Base-by-base conservation (phyloP, 2,888 invertebrate species). In the Thysanoteuthis rhombus region DNA sequence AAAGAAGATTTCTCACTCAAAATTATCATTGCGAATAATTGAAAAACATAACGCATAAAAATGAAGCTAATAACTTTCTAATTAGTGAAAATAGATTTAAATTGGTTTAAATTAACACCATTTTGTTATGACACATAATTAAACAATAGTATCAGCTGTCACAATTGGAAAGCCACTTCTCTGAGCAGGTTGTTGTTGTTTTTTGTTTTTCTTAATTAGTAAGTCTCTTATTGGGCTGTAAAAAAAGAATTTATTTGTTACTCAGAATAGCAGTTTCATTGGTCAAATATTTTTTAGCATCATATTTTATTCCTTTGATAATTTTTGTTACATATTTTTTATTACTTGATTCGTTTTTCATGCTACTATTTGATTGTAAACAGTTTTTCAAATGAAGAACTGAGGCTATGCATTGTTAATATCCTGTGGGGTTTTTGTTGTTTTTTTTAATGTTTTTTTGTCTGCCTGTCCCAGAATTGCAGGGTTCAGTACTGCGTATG, bases 31-130 rank as follows among this genome's bases (percentile, higher is more conserved):
- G n/a, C 75, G 12, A 75, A 75, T 75, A 75, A 75, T n/a, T 75
- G n/a, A 36, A 75, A 75, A 75, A 75, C 16, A n/a, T 3, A 75
- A 75, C 36, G n/a, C 75, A 75, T 75, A 75, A 16, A 75, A 75
- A 75, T 75, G 75, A 75, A n/a, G 75, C n/a, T 75, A 75, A 75
- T 75, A 75, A 75, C 75, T 75, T 75, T 75, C n/a, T 75, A 75
- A 75, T 75, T 75, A 75, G 75, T 2, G 19, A 75, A 75, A 75
- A 75, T 75, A 75, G 75, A 75, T 75, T 75, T n/a, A 75, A 75
- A 75, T 75, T 75, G 75, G 75, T 75, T 75, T n/a, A 75, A 75
- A 75, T 75, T 75, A 75, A 75, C 75, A 75, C 75, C 36, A 36
- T 75, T 12, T 75, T 75, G 75, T 75, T 75, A 75, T 75, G 75